Evolutionary conservation across 1,140 invertebrate species (phyloP).

Genomic region (silkworm (Bombyx mori)): DNA sequence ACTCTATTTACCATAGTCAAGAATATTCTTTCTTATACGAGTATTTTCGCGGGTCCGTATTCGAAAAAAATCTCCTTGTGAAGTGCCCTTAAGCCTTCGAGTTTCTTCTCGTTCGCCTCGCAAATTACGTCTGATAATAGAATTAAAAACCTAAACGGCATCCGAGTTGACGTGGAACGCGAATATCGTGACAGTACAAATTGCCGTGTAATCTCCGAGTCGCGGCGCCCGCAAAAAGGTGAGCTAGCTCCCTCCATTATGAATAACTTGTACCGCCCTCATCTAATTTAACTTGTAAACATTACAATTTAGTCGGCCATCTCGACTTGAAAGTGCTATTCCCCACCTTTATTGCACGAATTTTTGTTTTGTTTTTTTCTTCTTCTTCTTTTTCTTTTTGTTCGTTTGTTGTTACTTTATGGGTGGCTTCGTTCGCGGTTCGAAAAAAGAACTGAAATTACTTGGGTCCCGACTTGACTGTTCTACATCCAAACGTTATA

Average conservation of each 20-base stretch:
- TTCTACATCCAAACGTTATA: too few relatives aligned
- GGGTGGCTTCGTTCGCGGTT: conserved; percentile 24
- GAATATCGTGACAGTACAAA: conserved; percentile 23
- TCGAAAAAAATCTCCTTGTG: too few relatives aligned
- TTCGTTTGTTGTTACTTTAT: conserved; percentile 35
- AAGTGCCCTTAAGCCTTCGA: too few relatives aligned
- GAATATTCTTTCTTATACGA: too few relatives aligned
- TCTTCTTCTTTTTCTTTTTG: conserved; percentile 16
- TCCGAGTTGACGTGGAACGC: conserved; percentile 3
- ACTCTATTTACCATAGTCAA: too few relatives aligned
- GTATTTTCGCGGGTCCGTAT: too few relatives aligned
- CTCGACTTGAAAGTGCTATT: conserved; percentile 42
- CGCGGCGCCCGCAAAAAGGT: conserved; percentile 30
- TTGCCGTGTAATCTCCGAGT: conserved; percentile 32
- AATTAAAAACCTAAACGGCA: neutral
- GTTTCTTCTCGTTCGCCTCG: too few relatives aligned
- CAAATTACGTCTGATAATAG: too few relatives aligned
- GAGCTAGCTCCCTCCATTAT: conserved; percentile 32
- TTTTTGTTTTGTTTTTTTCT: conserved; percentile 31
- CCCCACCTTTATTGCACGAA: conserved; percentile 32
- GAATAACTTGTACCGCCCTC: conserved; percentile 39
- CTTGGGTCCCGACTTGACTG: too few relatives aligned
- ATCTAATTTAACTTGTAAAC: conserved; percentile 55
- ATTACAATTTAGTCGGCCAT: conserved; percentile 46
- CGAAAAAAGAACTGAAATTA: neutral